These are phyloP conservation scores for Siniperca scherzeri DNA, from an alignment of 2,797 vertebrate genomes.

Conservation along the genomic window DNA sequence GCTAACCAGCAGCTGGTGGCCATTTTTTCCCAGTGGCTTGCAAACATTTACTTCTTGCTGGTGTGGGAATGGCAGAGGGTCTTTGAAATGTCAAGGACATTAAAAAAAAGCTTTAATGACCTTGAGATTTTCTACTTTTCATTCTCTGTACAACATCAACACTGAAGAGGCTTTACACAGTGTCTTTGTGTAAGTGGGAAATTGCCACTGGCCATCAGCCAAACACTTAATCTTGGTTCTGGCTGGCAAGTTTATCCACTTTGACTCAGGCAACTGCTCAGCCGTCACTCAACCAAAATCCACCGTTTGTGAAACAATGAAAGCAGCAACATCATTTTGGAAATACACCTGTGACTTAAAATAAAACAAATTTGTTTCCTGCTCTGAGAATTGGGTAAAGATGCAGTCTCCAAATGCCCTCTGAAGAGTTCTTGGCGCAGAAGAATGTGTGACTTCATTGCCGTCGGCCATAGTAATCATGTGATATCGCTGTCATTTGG, in stretches of 20 bases:
- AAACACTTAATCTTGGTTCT: conserved; percentile 37
- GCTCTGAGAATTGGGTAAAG: conserved; percentile 3
- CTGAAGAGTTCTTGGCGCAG: conserved; percentile 38
- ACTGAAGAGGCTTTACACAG: conserved; percentile 10
- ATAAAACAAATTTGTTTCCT: conserved; percentile 13
- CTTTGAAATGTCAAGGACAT: conserved; percentile 22
- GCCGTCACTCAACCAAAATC: conserved; percentile 15
- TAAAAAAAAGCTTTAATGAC: conserved; percentile 5
- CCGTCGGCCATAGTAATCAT: conserved; percentile 53
- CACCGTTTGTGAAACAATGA: neutral
- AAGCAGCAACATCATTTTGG: conserved; percentile 6
- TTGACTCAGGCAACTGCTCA: conserved; percentile 14
- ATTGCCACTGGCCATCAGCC: conserved; percentile 22
- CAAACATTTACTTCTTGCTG: neutral
- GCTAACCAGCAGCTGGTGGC: neutral
- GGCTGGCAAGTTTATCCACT: conserved; percentile 22
- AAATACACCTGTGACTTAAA: conserved; percentile 7
- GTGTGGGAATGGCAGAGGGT: neutral
- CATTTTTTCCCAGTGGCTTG: neutral
- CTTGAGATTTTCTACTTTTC: conserved; percentile 11
- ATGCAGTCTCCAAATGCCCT: conserved; percentile 12
- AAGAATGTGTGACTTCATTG: conserved; percentile 47
- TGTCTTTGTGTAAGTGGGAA: conserved; percentile 34
- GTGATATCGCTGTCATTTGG: conserved; percentile 61
- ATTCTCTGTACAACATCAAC: neutral